Base-by-base conservation (phyloP, 2,888 invertebrate species). In the Drosophila nr. fundita region DNA sequence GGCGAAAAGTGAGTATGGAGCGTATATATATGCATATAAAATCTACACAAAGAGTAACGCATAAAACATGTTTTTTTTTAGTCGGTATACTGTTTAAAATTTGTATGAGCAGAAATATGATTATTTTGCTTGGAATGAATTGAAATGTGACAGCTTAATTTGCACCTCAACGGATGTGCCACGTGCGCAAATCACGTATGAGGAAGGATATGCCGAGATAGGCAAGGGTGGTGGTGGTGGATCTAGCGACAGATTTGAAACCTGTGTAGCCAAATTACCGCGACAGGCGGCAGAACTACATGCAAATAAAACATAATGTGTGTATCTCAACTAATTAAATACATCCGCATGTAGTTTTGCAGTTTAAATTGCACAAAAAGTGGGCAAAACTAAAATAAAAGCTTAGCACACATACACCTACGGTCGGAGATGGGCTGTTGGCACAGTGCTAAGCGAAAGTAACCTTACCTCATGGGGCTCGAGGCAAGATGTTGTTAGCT, bases 271-370 rank as follows among this genome's bases (percentile, higher is more conserved):
- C 45, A 80, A 76, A 68, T 72, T 80, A 74, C 64, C 52, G 63
- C 67, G 52, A 60, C 57, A 48, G 57, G 60, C 62, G 57, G 50
- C 65, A 57, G 69, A 55, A 50, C 36, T 57, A 40, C 65, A 48
- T 45, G 52, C 77, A 73, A 84, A 82, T 78, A 72, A 78, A 87
- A 76, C 82, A 77, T 74, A 66, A 70, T 78, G 69, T 68, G 70
- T 83, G 69, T 63, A 76, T 77, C 76, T 55, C 73, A 76, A 83
- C 89, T 90, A 88, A 87, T 90, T 87, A 87, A 88, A 86, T 90
- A 80, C 75, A 88, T 83, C 75, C 90, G 83, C 65, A 72, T 85
- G 78, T 78, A 76, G 68, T 76, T 78, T 78, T 75, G 81, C 76
- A 81, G 86, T 83, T 83, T 81, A 83, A 80, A 80, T 88, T 80